phyloP scores from a whole-genome alignment of 2,113 vertebrate genomes.

The Halcyon malimbica region DNA sequence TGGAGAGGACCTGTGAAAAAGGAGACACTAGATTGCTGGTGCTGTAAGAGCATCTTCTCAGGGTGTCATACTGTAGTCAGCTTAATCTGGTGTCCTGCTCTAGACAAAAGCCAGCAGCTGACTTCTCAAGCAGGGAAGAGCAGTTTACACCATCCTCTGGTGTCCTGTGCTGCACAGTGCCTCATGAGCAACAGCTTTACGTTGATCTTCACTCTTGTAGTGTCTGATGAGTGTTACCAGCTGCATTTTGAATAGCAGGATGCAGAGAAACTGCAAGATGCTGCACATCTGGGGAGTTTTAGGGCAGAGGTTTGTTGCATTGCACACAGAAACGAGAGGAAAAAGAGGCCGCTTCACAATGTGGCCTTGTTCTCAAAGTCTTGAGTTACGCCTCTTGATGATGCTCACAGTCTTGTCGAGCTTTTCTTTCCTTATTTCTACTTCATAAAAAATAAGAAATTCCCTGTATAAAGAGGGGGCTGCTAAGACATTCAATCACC shows the following conservation, averaged over 20 bases:
- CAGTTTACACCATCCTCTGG: not conserved
- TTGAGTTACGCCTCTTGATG: not conserved
- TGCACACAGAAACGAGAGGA: not conserved
- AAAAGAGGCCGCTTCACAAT: fast-evolving
- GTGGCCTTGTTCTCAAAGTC: not conserved
- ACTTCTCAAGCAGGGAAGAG: not conserved
- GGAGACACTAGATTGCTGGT: not conserved
- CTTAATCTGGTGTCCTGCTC: not conserved
- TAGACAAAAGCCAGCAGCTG: not conserved
- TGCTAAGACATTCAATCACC: not conserved
- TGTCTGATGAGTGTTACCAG: not conserved
- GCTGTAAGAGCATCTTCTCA: not conserved
- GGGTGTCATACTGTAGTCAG: no score
- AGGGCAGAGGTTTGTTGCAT: not conserved
- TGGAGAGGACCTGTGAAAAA: not conserved
- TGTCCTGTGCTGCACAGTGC: not conserved
- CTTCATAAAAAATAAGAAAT: not conserved
- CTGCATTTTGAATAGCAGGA: not conserved
- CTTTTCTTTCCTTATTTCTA: not conserved
- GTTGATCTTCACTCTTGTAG: not conserved
- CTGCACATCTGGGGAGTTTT: not conserved
- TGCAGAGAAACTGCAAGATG: not conserved
- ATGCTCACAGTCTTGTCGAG: not conserved
- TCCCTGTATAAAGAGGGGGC: not conserved
- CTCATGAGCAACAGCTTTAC: not conserved